Conservation (phyloP, 2,113 vertebrate genomes). For the Mesocricetus auratus region DNA sequence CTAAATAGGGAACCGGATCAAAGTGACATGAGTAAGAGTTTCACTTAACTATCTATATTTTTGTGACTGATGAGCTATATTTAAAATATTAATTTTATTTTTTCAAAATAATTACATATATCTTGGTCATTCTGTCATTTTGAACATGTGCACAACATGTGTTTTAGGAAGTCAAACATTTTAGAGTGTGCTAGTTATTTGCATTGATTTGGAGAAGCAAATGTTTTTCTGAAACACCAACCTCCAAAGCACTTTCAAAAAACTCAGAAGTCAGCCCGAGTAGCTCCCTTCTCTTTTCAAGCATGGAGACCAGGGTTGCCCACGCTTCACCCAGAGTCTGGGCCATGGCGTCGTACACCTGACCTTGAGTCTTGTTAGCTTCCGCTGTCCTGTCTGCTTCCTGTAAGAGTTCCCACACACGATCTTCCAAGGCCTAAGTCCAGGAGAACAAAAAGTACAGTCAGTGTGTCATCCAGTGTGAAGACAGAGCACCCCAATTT, state of each 20-base stretch:
- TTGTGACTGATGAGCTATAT: constrained; percentile 29
- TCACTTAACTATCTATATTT: neutral
- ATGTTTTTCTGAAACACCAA: constrained; percentile 80
- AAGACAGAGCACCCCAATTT: constrained; percentile 14
- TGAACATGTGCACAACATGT: neutral
- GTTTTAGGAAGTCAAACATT: constrained; percentile 19
- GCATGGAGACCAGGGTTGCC: constrained; percentile 89
- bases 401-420: constrained; percentile 89
- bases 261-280: constrained; percentile 90
- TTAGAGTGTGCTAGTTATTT: constrained; percentile 1
- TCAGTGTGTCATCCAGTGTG: neutral
- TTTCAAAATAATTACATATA: neutral
- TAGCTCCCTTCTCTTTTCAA: constrained; percentile 90
- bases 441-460: neutral
- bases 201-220: neutral
- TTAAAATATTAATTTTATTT: constrained; percentile 42
- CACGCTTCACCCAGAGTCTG: constrained; percentile 92
- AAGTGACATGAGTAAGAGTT: neutral
- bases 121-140: neutral
- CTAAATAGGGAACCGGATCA: constrained; percentile 35
- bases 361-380: constrained; percentile 86
- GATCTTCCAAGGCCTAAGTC: constrained; percentile 90
- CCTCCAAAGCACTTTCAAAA: constrained; percentile 91
- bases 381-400: constrained; percentile 91
- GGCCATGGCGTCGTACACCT: constrained; percentile 92